These are phyloP conservation scores for Embiotoca jacksoni DNA, from an alignment of 2,113 vertebrate genomes.

Conservation along the genomic window DNA sequence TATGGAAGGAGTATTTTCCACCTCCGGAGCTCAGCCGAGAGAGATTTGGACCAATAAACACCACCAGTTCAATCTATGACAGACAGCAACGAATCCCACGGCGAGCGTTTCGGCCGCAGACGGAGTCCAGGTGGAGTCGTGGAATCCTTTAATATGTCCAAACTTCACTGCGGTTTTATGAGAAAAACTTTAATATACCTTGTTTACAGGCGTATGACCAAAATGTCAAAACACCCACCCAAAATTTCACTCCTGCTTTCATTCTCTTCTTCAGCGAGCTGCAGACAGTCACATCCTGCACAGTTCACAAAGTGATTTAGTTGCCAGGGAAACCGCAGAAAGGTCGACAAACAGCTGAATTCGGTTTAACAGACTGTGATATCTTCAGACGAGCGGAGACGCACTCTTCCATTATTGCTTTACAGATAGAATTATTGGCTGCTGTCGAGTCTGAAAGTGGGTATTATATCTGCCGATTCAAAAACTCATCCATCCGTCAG, in stretches of 20 bases:
- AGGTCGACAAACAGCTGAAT: conserved; percentile 50
- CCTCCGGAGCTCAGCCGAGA: background rate
- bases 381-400: conserved; percentile 50
- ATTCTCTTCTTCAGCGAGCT: background rate
- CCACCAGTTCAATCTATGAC: background rate
- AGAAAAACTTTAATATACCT: background rate
- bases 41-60: background rate
- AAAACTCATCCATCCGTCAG: background rate
- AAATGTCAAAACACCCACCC: conserved; percentile 3
- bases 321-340: conserved; percentile 64
- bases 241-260: background rate
- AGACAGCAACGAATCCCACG: background rate
- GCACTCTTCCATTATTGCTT: background rate
- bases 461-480: background rate
- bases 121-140: background rate
- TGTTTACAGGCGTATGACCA: conserved; percentile 1
- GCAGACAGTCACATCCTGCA: conserved; percentile 13
- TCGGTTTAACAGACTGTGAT: conserved; percentile 23
- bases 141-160: background rate
- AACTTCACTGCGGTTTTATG: background rate
- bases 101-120: background rate
- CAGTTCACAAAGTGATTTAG: conserved; percentile 20
- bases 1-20: conserved; percentile 1
- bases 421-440: conserved; percentile 1
- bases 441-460: background rate